Percentiles rank a stretch among this genome's conserved stretches.
These are phyloP conservation scores for Dioctria linearis DNA, from an alignment of 2,888 invertebrate genomes.

Conservation along the genomic window DNA sequence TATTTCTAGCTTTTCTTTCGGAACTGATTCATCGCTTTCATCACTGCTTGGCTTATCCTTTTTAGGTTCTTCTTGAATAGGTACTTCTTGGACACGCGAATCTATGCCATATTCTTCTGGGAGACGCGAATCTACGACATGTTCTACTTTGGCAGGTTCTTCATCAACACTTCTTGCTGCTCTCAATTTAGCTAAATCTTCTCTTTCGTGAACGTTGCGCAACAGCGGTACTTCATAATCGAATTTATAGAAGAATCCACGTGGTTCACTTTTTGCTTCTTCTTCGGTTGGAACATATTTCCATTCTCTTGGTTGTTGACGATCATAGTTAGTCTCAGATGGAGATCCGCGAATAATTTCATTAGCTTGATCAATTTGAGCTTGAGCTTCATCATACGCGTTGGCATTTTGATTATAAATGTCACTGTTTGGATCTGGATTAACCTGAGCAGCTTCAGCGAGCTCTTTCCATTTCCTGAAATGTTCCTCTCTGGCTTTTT, in stretches of 20 bases:
- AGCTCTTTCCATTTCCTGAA: slow-evolving; percentile 79
- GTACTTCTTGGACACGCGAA: background rate
- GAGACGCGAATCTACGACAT: background rate
- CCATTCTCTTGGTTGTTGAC: slow-evolving; percentile 62
- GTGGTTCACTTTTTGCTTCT: slow-evolving; percentile 74
- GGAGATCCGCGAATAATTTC: slow-evolving; percentile 53
- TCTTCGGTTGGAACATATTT: slow-evolving; percentile 66
- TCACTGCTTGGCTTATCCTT: background rate
- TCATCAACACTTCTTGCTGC: background rate
- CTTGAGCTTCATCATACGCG: slow-evolving; percentile 56
- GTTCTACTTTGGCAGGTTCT: background rate
- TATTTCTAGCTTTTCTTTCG: background rate
- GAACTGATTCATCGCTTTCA: background rate
- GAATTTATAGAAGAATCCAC: slow-evolving; percentile 82
- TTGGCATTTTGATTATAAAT: slow-evolving; percentile 56
- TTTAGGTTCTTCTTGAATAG: background rate
- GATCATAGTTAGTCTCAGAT: slow-evolving; percentile 2
- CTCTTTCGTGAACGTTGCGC: slow-evolving; percentile 68
- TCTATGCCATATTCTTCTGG: too few relatives aligned
- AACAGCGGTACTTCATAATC: slow-evolving; percentile 76
- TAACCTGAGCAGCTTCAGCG: slow-evolving; percentile 73
- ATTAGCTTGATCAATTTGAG: slow-evolving; percentile 56
- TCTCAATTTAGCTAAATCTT: slow-evolving; percentile 60
- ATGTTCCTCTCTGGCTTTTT: slow-evolving; percentile 79
- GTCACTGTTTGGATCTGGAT: slow-evolving; percentile 70